phyloP scores from a whole-genome alignment of 2,888 invertebrate genomes.

The Clistopyga incitator region DNA sequence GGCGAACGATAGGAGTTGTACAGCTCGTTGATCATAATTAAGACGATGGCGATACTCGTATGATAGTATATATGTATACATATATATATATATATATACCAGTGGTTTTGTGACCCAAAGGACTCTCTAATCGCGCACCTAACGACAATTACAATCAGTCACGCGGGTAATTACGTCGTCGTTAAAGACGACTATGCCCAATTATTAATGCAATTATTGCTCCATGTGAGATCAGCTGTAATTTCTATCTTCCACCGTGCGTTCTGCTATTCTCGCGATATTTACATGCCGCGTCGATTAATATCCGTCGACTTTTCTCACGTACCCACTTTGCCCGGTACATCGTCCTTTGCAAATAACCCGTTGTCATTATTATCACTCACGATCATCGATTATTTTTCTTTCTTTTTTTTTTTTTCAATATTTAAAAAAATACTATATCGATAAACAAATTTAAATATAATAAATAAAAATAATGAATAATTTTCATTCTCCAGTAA shows the following conservation, averaged over 20 bases:
- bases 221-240: conserved; percentile 39
- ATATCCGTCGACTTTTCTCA: background rate
- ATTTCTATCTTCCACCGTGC: background rate
- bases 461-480: no score
- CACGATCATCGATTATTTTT: background rate
- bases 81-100: background rate
- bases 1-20: conserved; percentile 28
- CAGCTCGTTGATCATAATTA: conserved; percentile 71
- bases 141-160: conserved; percentile 73
- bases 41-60: conserved; percentile 62
- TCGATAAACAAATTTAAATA: no score
- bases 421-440: no score
- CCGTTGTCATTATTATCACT: background rate
- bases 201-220: conserved; percentile 73
- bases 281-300: background rate
- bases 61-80: conserved; percentile 28
- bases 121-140: conserved; percentile 60
- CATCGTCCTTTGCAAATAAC: background rate
- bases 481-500: no score
- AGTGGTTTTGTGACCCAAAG: conserved; percentile 12
- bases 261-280: background rate
- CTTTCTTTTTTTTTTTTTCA: no score
- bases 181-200: conserved; percentile 63
- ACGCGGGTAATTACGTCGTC: conserved; percentile 71
- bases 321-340: background rate